phyloP scores from a whole-genome alignment of 2,888 invertebrate species.

The Copidosoma aretas region DNA sequence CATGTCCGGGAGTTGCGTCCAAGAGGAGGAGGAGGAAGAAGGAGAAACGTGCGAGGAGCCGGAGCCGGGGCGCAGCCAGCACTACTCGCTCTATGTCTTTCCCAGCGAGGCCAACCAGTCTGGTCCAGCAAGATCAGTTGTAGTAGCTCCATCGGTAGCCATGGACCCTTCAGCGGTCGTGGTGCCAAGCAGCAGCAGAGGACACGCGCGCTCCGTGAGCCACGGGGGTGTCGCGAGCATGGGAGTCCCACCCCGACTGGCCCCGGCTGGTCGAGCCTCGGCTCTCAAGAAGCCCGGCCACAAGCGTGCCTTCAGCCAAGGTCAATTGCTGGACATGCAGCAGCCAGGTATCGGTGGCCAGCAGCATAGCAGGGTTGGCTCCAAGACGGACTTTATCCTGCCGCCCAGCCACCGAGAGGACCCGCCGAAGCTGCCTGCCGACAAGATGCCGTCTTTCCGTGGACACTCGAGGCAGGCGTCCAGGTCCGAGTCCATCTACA shows the following conservation, averaged over 20 bases:
- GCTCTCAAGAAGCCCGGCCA: slow-evolving; percentile 79
- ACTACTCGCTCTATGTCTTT: slow-evolving; percentile 57
- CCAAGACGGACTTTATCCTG: slow-evolving; percentile 87
- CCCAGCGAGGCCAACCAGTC: slow-evolving; percentile 37
- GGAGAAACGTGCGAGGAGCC: slow-evolving; percentile 56
- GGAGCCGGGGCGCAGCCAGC: slow-evolving; percentile 47
- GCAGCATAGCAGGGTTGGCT: slow-evolving; percentile 78
- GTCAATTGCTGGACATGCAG: slow-evolving; percentile 77
- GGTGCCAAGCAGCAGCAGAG: slow-evolving; percentile 42
- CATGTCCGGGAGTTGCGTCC: slow-evolving; percentile 69
- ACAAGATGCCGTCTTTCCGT: slow-evolving; percentile 65
- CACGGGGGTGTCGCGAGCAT: slow-evolving; percentile 75
- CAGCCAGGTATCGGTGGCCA: slow-evolving; percentile 61
- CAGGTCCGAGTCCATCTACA: slow-evolving; percentile 88
- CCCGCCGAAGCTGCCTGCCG: slow-evolving; percentile 58
- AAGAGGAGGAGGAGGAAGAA: slow-evolving; percentile 64
- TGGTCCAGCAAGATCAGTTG: neutral
- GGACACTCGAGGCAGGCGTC: slow-evolving; percentile 88
- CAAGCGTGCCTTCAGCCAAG: slow-evolving; percentile 86
- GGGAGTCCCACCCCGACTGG: neutral
- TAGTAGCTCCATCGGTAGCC: neutral
- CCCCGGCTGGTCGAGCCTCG: slow-evolving; percentile 65
- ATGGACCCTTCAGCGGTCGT: neutral
- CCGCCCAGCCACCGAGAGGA: slow-evolving; percentile 85
- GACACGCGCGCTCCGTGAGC: slow-evolving; percentile 82